Conservation (phyloP, 2,888 invertebrate genomes). For the Dryococelus australis region DNA sequence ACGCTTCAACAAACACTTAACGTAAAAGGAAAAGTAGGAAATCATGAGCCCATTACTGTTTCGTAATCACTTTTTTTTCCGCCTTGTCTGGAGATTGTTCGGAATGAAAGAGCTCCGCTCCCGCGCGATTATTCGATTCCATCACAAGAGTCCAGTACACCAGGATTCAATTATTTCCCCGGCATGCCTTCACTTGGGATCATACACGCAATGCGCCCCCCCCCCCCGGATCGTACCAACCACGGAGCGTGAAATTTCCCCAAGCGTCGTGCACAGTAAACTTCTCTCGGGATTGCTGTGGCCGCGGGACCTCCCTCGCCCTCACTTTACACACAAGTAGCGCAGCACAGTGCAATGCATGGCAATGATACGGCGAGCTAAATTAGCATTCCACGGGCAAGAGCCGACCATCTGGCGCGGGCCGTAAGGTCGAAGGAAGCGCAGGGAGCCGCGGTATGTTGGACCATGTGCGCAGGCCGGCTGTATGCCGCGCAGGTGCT, state of each 20-base stretch:
- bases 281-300: neutral
- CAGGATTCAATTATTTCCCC: constrained; percentile 5
- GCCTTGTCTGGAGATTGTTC: neutral
- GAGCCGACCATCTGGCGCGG: no score
- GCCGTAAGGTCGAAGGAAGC: no score
- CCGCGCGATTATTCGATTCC: constrained; percentile 10
- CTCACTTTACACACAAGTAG: neutral
- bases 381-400: no score
- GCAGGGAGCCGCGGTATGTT: no score
- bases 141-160: constrained; percentile 10
- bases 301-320: neutral
- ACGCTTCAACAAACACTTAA: neutral
- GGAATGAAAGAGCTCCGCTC: neutral
- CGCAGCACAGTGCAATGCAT: no score
- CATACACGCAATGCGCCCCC: neutral
- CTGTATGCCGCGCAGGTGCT: no score
- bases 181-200: neutral
- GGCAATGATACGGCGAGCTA: no score
- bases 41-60: constrained; percentile 2
- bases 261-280: neutral
- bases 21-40: neutral
- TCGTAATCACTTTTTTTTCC: neutral
- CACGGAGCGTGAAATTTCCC: neutral
- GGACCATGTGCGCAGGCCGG: no score
- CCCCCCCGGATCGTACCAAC: neutral